Conservation (phyloP, 2,113 vertebrate genomes). For the Salvelinus alpinus region DNA sequence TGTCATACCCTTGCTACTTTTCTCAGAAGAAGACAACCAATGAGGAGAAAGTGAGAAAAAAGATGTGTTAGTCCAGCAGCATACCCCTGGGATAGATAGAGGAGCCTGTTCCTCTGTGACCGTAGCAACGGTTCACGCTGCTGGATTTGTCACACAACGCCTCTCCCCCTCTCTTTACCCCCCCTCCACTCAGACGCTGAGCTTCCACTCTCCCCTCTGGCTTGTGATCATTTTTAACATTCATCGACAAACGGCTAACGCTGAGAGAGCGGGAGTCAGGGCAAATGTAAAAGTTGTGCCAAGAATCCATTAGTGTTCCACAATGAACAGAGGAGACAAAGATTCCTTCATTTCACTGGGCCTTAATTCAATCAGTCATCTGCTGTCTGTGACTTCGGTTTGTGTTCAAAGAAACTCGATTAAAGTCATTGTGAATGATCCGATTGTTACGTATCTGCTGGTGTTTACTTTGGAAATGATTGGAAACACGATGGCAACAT, state of each 20-base stretch:
- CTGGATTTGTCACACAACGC: neutral
- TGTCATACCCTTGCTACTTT: neutral
- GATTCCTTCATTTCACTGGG: conserved; percentile 16
- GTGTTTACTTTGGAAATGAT: conserved; percentile 43
- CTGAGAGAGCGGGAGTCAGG: conserved; percentile 25
- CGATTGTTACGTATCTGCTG: conserved; percentile 33
- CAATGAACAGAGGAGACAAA: conserved; percentile 29
- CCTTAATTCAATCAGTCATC: conserved; percentile 47
- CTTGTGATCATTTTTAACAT: conserved; percentile 26
- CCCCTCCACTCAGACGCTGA: neutral
- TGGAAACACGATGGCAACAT: neutral
- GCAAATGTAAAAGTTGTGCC: conserved; percentile 39
- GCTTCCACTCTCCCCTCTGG: conserved; percentile 1
- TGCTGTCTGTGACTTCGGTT: conserved; percentile 17
- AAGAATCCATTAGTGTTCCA: conserved; percentile 37
- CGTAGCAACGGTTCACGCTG: neutral
- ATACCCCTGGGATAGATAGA: neutral
- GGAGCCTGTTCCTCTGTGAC: neutral
- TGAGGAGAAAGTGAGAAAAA: neutral
- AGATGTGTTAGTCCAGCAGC: neutral
- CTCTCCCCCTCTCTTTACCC: neutral
- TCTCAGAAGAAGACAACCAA: neutral
- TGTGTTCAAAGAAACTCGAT: conserved; percentile 34
- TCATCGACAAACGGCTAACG: conserved; percentile 34
- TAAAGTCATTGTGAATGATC: conserved; percentile 39